Percentiles rank a stretch among this genome's conserved stretches.
These are phyloP conservation scores for Gulo gulo DNA, from an alignment of 2,113 vertebrate genomes.

Conservation along the genomic window DNA sequence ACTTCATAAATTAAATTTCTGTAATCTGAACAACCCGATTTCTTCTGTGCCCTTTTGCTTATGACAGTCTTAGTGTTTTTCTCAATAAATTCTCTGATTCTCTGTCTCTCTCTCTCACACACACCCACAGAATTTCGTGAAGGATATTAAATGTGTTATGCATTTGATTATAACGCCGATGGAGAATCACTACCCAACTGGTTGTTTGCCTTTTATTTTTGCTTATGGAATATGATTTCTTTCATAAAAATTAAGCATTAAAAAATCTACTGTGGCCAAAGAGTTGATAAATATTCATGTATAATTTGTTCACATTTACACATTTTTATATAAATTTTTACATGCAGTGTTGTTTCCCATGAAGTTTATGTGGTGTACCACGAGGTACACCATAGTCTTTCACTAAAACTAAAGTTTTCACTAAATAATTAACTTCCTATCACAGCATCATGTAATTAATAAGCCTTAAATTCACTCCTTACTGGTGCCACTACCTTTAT, in stretches of 20 bases:
- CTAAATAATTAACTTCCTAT: neutral
- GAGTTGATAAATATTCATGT: neutral
- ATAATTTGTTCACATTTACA: neutral
- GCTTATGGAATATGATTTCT: neutral
- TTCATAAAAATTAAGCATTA: neutral
- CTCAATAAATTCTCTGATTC: neutral
- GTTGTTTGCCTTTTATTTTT: neutral
- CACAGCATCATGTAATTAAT: neutral
- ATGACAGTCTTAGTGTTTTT: neutral
- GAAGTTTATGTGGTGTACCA: neutral
- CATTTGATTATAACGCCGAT: neutral
- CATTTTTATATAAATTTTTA: neutral
- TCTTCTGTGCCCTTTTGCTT: neutral
- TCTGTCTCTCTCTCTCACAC: neutral
- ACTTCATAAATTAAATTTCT: neutral
- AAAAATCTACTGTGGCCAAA: neutral
- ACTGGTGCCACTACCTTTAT: neutral
- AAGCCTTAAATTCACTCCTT: neutral
- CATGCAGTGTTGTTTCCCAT: neutral
- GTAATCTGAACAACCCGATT: neutral
- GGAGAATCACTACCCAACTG: neutral
- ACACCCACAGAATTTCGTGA: neutral
- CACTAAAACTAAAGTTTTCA: neutral
- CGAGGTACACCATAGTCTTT: neutral
- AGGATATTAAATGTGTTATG: neutral